Base-by-base conservation (phyloP, 2,797 vertebrate genomes). In the Melanotaenia maccullochi region DNA sequence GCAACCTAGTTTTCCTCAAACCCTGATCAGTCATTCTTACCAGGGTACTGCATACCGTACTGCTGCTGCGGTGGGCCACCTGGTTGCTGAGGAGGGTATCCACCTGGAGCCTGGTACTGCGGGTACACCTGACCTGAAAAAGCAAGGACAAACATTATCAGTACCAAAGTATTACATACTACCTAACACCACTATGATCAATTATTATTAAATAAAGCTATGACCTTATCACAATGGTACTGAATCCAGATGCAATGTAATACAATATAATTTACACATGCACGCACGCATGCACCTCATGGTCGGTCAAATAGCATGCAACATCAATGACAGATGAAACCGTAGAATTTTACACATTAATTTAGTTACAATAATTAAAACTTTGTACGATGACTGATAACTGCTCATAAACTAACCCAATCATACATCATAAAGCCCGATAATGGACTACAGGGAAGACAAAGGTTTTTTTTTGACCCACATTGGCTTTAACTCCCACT, bases 31-130 rank as follows among this genome's bases (percentile, higher is more conserved):
- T 51, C 61, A 58, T 5, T 81, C 95, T 96, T 95, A 99, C 98
- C 98, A 93, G 96, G 88, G 92, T 99, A 99, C 93, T 98, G 98
- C 95, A 99, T 87, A 62, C 95, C 92, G 0, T 99, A 99, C 93
- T 98, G 97, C 75, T 96, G 97, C 81, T 96, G 96, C 1, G 86
- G 96, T 67, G 96, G 0, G 40, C 80, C 92, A 20, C 89, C 92
- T 24, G 96, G 95, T 79, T 97, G 97, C 92, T 97, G 97, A 88
- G 96, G 93, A 25, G 97, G 95, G 60, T 99, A 99, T 79, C 96
- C 95, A n/a, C 96, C 95, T 89, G 97, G 97, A 74, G 96, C 95
- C 77, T 96, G 96, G 92, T 99, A 99, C 93, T 98, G 97, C 55
- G 95, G 98, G 87, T 99, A 99, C 90, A 98, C 94, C 84, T 97